These are phyloP conservation scores for Columbina picui DNA, from an alignment of 2,113 vertebrate genomes.

Conservation along the genomic window DNA sequence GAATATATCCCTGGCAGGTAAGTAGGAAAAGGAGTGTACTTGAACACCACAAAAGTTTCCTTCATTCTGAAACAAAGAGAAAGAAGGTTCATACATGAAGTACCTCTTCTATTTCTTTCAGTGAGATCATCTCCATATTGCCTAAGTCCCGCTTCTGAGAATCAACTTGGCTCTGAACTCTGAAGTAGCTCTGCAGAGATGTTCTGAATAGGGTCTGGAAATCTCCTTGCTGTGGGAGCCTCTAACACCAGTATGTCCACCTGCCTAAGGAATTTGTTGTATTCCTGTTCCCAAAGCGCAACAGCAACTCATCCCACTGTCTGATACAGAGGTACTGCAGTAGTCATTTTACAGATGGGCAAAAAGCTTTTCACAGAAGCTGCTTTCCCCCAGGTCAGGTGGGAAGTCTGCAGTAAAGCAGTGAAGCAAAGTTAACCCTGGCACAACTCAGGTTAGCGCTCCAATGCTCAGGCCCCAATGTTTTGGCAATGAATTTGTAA, in stretches of 20 bases:
- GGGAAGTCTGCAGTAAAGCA: background rate
- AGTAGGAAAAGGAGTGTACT: background rate
- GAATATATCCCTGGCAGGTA: background rate
- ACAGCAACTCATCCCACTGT: background rate
- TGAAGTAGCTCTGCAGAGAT: background rate
- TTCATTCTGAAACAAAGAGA: constrained; percentile 8
- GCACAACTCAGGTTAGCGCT: background rate
- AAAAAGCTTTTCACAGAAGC: background rate
- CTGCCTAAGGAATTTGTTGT: background rate
- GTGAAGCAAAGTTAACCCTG: background rate
- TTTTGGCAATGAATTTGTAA: background rate
- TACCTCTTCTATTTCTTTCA: background rate
- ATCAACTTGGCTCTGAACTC: background rate
- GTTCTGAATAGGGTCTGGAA: background rate
- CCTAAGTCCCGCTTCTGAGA: background rate
- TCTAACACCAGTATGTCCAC: background rate
- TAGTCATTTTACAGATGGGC: background rate
- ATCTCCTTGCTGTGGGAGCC: background rate
- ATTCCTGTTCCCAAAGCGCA: background rate
- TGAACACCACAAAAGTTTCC: background rate
- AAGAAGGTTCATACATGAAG: background rate
- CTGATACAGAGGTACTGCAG: background rate
- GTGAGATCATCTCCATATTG: background rate
- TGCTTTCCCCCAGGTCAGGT: background rate
- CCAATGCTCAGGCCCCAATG: background rate